phyloP scores from a whole-genome alignment of 92 coral and sea anemone genomes.

The Epizoanthus scotinus region DNA sequence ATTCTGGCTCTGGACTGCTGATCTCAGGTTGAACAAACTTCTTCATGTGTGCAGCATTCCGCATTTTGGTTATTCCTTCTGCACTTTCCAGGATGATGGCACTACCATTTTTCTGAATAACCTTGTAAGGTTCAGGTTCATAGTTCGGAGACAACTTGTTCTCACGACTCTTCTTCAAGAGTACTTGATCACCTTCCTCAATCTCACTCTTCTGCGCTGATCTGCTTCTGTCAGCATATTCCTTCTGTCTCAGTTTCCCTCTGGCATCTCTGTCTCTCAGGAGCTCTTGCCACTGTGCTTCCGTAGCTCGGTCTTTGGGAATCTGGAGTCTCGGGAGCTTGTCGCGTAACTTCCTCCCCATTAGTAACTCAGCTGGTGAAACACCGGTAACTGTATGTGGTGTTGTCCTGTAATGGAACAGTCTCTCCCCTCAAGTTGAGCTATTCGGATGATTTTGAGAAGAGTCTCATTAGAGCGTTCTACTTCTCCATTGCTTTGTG shows the following conservation, averaged over 20 bases:
- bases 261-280: conserved; percentile 51
- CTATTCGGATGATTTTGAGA: conserved; percentile 58
- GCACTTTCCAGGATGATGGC: neutral
- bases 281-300: conserved; percentile 52
- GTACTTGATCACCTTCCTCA: no score
- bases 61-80: conserved; percentile 39
- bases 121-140: no score
- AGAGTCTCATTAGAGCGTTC: conserved; percentile 59
- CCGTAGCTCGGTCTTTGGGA: conserved; percentile 43
- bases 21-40: neutral
- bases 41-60: conserved; percentile 42
- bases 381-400: conserved; percentile 58
- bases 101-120: neutral
- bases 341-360: conserved; percentile 64
- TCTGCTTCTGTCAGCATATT: no score
- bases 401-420: conserved; percentile 58
- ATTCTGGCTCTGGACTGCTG: neutral
- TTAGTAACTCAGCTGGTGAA: conserved; percentile 40
- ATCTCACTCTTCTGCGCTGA: no score
- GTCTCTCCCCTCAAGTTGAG: conserved; percentile 55
- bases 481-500: conserved; percentile 65
- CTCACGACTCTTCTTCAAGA: no score
- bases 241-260: neutral
- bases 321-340: conserved; percentile 47
- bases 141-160: no score